Evolutionary conservation across 2,797 vertebrate genomes (phyloP).

Genomic region (Sorex maritimensis): DNA sequence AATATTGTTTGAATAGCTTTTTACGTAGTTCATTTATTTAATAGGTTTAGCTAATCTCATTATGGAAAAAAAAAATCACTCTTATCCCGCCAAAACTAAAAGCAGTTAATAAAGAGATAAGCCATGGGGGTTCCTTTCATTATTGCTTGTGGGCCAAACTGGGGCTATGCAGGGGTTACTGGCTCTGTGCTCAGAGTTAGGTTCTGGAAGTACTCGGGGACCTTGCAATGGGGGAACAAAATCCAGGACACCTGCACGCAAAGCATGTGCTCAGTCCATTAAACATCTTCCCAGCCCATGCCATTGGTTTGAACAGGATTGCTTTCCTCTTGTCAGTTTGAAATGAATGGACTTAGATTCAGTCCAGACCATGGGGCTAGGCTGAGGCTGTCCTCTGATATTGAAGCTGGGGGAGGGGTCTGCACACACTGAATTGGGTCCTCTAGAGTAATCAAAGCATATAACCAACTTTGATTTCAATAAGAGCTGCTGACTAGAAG

Average conservation of each 20-base stretch:
- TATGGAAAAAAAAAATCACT: no score
- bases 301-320: background rate
- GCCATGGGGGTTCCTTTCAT: no score
- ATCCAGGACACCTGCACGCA: no score
- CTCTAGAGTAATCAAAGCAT: background rate
- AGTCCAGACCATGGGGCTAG: background rate
- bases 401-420: background rate
- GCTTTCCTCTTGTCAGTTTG: background rate
- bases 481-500: background rate
- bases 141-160: no score
- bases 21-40: slow-evolving; percentile 25
- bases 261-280: no score
- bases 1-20: background rate
- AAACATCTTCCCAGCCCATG: no score
- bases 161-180: no score
- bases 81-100: no score
- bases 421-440: background rate
- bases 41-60: background rate
- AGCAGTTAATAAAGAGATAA: no score
- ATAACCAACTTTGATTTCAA: slow-evolving; percentile 19
- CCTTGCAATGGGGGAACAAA: background rate
- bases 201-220: no score
- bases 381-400: background rate
- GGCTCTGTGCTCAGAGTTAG: no score
- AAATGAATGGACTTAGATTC: background rate